Base-by-base conservation (phyloP, 2,888 invertebrate genomes). In the Ptychoptera albimana region DNA sequence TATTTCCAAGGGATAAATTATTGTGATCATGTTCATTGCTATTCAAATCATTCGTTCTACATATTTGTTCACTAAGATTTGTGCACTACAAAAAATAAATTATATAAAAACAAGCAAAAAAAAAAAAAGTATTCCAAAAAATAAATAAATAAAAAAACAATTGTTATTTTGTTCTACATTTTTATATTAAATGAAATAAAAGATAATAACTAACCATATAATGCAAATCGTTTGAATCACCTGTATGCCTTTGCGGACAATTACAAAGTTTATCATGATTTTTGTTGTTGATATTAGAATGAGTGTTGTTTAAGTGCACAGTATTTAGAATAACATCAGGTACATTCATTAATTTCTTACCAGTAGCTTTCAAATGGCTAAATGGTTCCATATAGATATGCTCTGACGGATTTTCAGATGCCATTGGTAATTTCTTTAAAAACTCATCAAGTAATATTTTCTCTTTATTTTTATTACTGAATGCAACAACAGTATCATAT, bases 331-430 rank as follows among this genome's bases (percentile, higher is more conserved):
- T 23, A 23, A 23, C 23, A 23, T 23, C 23, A 23, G 23, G 23
- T 23, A 23, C 23, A 23, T 23, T 23, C 23, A 23, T 23, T 23
- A 23, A 23, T 23, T 23, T 23, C 23, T 23, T 23, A 23, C 23
- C 23, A 23, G 3, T 23, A 47, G 47, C 45, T 45, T 53, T 52
- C 31, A 55, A 50, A 51, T 55, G 55, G 15, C 51, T 49, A 46
- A 51, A 55, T 14, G 55, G 55, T 46, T 55, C 55, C 55, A 55
- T 55, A 45, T 56, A 56, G 46, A 56, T 55, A 11, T 51, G 54
- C 44, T 56, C 55, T 32, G 50, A 44, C 30, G 43, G 45, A 10
- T 46, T 48, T 11, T 37, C 23, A 11, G 15, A 15, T 34, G 12
- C 14, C 11, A 12, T 7, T 12, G 14, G 12, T 12, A 31, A 31